phyloP scores from a whole-genome alignment of 2,113 vertebrate genomes.

The Pan paniscus region DNA sequence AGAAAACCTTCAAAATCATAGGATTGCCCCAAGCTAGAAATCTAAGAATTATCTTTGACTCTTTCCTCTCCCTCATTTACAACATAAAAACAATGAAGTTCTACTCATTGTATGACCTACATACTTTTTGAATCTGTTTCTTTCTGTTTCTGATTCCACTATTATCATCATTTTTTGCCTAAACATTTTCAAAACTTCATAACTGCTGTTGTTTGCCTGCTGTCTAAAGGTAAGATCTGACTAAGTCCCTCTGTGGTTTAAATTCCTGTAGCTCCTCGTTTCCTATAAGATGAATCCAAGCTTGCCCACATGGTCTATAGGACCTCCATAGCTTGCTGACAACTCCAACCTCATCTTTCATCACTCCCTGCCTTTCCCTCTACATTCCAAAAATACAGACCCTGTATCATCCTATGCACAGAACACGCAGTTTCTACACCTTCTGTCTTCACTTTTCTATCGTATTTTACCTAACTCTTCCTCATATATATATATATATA shows the following conservation, averaged over 20 bases:
- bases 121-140: neutral
- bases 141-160: neutral
- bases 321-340: too few relatives aligned
- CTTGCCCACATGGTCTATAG: neutral
- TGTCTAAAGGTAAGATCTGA: neutral
- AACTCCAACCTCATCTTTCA: neutral
- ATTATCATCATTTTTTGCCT: neutral
- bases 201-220: neutral
- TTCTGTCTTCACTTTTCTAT: neutral
- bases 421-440: neutral
- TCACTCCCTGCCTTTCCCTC: neutral
- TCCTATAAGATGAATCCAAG: neutral
- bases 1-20: neutral
- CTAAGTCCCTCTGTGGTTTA: neutral
- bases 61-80: neutral
- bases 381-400: neutral
- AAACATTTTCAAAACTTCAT: neutral
- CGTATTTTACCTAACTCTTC: neutral
- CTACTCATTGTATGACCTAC: neutral
- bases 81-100: neutral
- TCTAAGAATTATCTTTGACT: neutral
- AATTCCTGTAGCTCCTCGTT: neutral
- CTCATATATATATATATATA: neutral
- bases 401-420: neutral
- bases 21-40: neutral